Conservation (phyloP, 2,113 vertebrate species). For the Zapornia atra region DNA sequence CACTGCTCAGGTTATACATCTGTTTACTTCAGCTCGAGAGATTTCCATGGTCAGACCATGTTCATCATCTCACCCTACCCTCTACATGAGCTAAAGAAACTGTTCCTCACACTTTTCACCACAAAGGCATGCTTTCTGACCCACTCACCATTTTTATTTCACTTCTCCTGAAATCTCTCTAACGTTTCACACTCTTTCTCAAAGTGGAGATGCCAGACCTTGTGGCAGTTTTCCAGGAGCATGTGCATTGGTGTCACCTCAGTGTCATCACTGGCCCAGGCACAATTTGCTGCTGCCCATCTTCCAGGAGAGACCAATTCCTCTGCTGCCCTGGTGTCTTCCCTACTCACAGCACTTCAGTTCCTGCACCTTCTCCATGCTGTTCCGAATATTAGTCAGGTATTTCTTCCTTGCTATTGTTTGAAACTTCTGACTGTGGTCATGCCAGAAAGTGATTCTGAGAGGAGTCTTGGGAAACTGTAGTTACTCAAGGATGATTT, state of each 20-base stretch:
- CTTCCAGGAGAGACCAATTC: background rate
- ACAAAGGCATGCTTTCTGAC: background rate
- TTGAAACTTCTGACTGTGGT: background rate
- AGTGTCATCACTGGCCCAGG: background rate
- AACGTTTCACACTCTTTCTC: background rate
- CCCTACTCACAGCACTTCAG: rapidly evolving
- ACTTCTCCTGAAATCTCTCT: background rate
- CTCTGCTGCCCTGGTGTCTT: background rate
- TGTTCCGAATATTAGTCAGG: background rate
- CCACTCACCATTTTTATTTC: background rate
- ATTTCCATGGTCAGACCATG: background rate
- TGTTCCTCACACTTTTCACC: background rate
- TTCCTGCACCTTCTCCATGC: background rate
- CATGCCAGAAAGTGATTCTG: background rate
- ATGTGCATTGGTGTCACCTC: background rate
- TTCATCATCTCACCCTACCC: background rate
- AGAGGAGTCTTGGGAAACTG: background rate
- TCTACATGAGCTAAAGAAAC: background rate
- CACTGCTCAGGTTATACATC: background rate
- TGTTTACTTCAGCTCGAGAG: background rate
- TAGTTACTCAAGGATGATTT: background rate
- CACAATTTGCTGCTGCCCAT: background rate
- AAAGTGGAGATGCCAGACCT: background rate
- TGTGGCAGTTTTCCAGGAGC: background rate
- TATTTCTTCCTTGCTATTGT: background rate